Evolutionary conservation across 2,888 invertebrate species (phyloP).

Genomic region (Pollenia griseotomentosa): DNA sequence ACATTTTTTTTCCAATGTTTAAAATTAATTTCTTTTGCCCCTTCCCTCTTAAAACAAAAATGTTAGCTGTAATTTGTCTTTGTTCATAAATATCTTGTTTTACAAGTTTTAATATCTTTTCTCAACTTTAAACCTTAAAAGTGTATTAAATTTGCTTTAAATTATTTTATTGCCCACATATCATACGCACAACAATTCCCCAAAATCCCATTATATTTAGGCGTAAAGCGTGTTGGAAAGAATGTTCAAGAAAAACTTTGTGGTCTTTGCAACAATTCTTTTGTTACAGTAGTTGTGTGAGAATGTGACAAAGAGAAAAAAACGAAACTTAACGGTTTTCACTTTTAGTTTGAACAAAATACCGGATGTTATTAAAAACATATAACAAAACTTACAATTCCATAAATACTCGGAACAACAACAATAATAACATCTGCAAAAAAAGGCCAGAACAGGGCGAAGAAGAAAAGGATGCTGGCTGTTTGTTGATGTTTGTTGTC

Average conservation of each 20-base stretch:
- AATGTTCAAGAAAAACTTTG: conserved; percentile 62
- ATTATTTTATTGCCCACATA: conserved; percentile 70
- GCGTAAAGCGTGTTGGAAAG: conserved; percentile 69
- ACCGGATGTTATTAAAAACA: conserved; percentile 74
- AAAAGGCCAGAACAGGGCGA: conserved; percentile 2
- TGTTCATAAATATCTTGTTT: conserved; percentile 52
- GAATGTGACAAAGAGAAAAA: conserved; percentile 30
- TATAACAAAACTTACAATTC: conserved; percentile 69
- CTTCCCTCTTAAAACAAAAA: neutral
- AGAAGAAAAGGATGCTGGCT: conserved; percentile 43
- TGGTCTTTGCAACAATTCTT: conserved; percentile 40
- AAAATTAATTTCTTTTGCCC: neutral
- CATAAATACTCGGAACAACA: conserved; percentile 54
- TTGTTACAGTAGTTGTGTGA: conserved; percentile 30
- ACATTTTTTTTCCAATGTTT: neutral
- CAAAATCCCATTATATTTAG: conserved; percentile 71
- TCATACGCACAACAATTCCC: conserved; percentile 58
- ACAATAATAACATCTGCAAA: conserved; percentile 2
- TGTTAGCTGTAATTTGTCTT: conserved; percentile 17
- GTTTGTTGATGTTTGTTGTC: conserved; percentile 57
- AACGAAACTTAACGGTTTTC: conserved; percentile 66
- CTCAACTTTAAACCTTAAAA: conserved; percentile 43
- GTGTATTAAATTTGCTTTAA: conserved; percentile 67
- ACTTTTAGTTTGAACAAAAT: conserved; percentile 71
- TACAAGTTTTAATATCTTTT: conserved; percentile 46